These are phyloP conservation scores for Petrocephalus zakoni DNA, from an alignment of 2,113 vertebrate species.

Conservation along the genomic window DNA sequence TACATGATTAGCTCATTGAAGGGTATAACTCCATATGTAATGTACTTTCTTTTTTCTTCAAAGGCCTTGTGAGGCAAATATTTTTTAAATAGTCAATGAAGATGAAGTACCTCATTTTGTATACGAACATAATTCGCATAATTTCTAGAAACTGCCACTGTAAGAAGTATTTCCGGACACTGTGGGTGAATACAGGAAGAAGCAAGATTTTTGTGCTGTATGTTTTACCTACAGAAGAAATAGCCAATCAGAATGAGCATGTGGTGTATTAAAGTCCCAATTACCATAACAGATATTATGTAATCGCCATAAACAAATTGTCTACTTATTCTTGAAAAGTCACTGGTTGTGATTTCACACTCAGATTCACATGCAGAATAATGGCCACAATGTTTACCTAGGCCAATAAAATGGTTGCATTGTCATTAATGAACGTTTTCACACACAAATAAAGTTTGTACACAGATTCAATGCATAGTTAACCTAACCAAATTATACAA, in stretches of 20 bases:
- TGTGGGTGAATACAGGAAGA: background rate
- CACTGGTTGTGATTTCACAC: background rate
- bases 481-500: background rate
- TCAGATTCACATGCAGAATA: conserved; percentile 24
- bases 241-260: background rate
- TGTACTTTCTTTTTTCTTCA: background rate
- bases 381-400: conserved; percentile 21
- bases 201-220: too few species aligned
- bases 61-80: background rate
- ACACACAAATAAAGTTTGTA: conserved; percentile 24
- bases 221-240: background rate
- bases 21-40: background rate
- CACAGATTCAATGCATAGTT: background rate
- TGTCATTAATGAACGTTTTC: conserved; percentile 30
- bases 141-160: background rate
- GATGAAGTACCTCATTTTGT: background rate
- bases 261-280: background rate
- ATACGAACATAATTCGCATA: background rate
- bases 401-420: conserved; percentile 31
- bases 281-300: background rate
- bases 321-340: background rate
- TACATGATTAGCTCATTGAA: background rate
- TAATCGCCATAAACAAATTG: background rate
- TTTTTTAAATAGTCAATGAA: background rate
- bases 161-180: background rate